Percentiles rank a stretch among this genome's conserved stretches.
Evolutionary conservation across 2,797 vertebrate genomes (phyloP).

Genomic region (Carcharodon carcharias): DNA sequence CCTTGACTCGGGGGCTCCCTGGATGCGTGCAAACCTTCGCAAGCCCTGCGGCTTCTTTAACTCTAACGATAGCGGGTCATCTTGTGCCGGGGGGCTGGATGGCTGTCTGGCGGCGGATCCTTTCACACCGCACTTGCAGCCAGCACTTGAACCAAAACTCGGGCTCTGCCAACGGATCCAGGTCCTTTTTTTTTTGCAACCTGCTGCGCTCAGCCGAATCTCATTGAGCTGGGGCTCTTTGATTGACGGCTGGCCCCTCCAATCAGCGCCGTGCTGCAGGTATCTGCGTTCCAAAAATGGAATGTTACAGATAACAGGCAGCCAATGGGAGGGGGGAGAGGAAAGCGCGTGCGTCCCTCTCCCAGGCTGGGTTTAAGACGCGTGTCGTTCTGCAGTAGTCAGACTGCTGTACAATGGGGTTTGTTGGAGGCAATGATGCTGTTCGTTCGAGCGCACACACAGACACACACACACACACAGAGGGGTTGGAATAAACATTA

Average conservation of each 20-base stretch:
- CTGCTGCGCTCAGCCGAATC: neutral
- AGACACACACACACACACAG: no score
- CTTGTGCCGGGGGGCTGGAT: neutral
- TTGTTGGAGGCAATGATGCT: neutral
- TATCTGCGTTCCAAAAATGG: neutral
- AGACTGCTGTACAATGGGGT: no score
- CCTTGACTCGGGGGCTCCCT: no score
- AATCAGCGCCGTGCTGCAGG: neutral
- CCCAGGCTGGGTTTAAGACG: neutral
- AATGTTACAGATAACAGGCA: neutral
- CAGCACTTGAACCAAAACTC: neutral
- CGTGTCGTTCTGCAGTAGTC: neutral
- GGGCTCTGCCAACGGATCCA: neutral
- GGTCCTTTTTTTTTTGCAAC: neutral
- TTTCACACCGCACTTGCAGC: neutral
- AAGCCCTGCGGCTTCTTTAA: constrained; percentile 15
- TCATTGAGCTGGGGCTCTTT: neutral
- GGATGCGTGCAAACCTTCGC: neutral
- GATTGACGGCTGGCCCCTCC: neutral
- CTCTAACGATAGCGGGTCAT: neutral
- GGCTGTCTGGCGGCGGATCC: neutral
- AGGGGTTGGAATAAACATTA: no score
- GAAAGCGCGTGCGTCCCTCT: neutral
- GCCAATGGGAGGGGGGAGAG: neutral
- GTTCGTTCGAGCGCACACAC: no score